phyloP scores from a whole-genome alignment of 2,113 vertebrate genomes.

The Anolis sagrei region DNA sequence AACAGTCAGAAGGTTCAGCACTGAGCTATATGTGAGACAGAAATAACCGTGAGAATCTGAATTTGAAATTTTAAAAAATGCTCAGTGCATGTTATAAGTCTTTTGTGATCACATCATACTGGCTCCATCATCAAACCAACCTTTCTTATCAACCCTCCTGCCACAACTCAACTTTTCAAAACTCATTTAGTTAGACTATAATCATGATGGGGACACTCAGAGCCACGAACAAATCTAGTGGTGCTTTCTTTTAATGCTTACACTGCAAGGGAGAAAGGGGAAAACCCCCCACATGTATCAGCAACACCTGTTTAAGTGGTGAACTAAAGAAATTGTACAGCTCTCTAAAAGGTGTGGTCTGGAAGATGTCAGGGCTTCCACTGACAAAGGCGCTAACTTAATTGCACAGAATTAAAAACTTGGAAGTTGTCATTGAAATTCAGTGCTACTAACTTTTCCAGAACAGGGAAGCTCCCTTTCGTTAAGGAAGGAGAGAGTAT shows the following conservation, averaged over 20 bases:
- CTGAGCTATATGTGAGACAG: conserved; percentile 52
- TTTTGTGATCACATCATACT: conserved; percentile 35
- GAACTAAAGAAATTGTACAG: conserved; percentile 47
- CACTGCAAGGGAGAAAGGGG: conserved; percentile 17
- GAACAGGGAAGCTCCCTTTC: conserved; percentile 55
- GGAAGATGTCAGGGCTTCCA: conserved; percentile 8
- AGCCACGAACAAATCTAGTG: conserved; percentile 43
- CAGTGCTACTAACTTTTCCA: conserved; percentile 55
- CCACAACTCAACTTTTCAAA: conserved; percentile 18
- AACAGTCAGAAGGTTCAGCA: conserved; percentile 58
- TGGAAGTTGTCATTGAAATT: conserved; percentile 46
- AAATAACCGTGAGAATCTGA: conserved; percentile 49
- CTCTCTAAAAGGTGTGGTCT: not conserved
- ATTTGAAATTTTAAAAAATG: conserved; percentile 58
- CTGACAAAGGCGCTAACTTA: conserved; percentile 43
- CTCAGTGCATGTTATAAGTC: conserved; percentile 65
- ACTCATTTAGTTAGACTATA: conserved; percentile 29
- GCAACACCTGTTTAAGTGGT: conserved; percentile 61
- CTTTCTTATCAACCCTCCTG: conserved; percentile 49
- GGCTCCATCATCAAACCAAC: conserved; percentile 48
- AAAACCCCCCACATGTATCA: conserved; percentile 62
- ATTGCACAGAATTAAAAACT: conserved; percentile 50
- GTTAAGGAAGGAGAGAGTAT: conserved; percentile 39
- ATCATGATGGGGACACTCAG: conserved; percentile 47
- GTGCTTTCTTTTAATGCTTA: conserved; percentile 53